phyloP scores from a whole-genome alignment of 2,888 invertebrate species.

The Chrysina gloriosa region DNA sequence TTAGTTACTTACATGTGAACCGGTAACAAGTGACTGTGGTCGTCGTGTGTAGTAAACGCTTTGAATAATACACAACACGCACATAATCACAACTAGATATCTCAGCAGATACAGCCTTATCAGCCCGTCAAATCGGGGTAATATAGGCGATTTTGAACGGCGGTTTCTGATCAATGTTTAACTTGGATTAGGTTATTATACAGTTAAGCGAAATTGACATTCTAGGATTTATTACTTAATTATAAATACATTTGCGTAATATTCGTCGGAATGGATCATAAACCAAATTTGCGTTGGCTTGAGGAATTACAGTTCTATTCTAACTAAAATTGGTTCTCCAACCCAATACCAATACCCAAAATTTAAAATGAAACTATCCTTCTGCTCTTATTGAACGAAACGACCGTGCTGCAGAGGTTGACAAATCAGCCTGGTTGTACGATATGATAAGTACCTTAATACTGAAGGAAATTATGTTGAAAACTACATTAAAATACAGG shows the following conservation, averaged over 20 bases:
- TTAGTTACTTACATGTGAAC: constrained; percentile 5
- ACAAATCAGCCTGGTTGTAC: too few species aligned
- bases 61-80: not conserved
- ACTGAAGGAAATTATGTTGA: too few species aligned
- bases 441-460: too few species aligned
- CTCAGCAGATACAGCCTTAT: constrained; percentile 23
- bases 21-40: not conserved
- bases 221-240: not conserved
- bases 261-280: constrained; percentile 7
- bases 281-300: too few species aligned
- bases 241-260: not conserved
- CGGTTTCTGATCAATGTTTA: constrained; percentile 13
- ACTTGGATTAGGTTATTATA: not conserved
- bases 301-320: too few species aligned
- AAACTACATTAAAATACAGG: too few species aligned
- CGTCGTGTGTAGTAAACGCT: not conserved
- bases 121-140: constrained; percentile 15
- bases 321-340: too few species aligned
- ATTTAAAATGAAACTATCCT: too few species aligned
- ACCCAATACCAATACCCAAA: too few species aligned
- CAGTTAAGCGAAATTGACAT: not conserved
- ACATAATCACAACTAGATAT: constrained; percentile 9
- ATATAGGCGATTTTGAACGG: not conserved
- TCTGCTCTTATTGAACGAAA: too few species aligned
- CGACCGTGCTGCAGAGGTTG: too few species aligned